Conservation (phyloP, 1,140 invertebrate genomes). For the Fragariocoptes setiger region DNA sequence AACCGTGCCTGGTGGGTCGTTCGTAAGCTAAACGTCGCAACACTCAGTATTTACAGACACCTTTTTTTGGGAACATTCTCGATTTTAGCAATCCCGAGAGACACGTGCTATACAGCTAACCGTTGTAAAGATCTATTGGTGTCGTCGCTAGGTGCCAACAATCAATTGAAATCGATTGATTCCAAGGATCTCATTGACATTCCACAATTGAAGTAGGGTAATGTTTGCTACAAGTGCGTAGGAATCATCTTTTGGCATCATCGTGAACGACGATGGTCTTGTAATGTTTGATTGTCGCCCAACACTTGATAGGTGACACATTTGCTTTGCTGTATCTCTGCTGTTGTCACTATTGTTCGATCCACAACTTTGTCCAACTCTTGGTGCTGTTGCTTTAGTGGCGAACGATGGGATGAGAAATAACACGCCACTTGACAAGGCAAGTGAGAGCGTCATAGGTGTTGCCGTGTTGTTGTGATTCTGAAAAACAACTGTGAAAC, state of each 20-base stretch:
- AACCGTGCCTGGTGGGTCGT: neutral
- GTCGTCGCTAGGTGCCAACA: neutral
- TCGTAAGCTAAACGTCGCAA: slow-evolving; percentile 1
- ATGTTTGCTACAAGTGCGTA: neutral
- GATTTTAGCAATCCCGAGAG: neutral
- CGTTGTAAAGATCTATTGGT: neutral
- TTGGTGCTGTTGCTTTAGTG: too few species aligned
- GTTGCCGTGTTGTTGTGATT: too few species aligned
- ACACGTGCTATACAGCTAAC: neutral
- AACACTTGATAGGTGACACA: too few species aligned
- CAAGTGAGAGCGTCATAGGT: too few species aligned
- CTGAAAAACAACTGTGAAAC: too few species aligned
- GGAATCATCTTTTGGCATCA: neutral
- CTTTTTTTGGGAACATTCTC: slow-evolving; percentile 1
- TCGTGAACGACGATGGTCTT: too few species aligned
- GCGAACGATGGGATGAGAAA: too few species aligned
- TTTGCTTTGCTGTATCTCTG: too few species aligned
- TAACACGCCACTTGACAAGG: too few species aligned
- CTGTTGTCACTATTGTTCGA: too few species aligned
- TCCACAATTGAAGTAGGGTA: neutral
- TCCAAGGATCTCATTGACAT: neutral
- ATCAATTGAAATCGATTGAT: neutral
- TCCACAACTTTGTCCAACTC: too few species aligned
- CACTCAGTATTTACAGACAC: neutral
- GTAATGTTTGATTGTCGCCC: too few species aligned